Conservation (phyloP, 2,113 vertebrate genomes). For the Riparia riparia region DNA sequence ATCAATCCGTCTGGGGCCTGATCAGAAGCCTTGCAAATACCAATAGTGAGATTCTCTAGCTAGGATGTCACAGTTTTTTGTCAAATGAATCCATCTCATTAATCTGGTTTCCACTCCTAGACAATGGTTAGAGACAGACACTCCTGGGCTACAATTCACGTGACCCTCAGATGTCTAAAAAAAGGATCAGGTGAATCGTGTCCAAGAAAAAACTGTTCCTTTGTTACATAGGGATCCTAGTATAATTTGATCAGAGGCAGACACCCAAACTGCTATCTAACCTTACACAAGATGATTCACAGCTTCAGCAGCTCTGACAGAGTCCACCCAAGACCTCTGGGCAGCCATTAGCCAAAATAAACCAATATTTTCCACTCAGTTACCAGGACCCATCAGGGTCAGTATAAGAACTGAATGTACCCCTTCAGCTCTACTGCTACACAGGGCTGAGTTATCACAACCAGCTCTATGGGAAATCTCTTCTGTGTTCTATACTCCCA, state of each 20-base stretch:
- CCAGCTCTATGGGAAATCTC: background rate
- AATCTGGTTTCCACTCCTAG: background rate
- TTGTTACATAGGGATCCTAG: background rate
- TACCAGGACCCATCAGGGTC: background rate
- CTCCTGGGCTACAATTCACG: background rate
- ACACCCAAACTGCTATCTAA: background rate
- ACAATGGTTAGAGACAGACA: background rate
- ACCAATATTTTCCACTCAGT: background rate
- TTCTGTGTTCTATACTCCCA: background rate
- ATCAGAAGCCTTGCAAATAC: slow-evolving; percentile 26
- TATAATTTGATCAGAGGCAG: background rate
- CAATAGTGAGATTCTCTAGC: background rate
- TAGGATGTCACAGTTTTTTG: background rate
- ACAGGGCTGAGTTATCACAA: background rate
- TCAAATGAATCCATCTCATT: slow-evolving; percentile 5
- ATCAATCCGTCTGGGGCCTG: background rate
- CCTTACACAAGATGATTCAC: background rate
- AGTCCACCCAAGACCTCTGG: background rate
- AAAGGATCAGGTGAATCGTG: background rate
- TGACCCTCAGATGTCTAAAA: background rate
- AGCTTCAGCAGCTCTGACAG: background rate
- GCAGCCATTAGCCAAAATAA: background rate
- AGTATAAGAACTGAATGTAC: background rate
- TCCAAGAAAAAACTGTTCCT: background rate
- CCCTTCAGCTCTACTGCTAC: background rate